Percentiles rank a stretch among this genome's conserved stretches.
Conservation (phyloP, 2,797 vertebrate genomes). For the Paedocypris micromegethes region DNA sequence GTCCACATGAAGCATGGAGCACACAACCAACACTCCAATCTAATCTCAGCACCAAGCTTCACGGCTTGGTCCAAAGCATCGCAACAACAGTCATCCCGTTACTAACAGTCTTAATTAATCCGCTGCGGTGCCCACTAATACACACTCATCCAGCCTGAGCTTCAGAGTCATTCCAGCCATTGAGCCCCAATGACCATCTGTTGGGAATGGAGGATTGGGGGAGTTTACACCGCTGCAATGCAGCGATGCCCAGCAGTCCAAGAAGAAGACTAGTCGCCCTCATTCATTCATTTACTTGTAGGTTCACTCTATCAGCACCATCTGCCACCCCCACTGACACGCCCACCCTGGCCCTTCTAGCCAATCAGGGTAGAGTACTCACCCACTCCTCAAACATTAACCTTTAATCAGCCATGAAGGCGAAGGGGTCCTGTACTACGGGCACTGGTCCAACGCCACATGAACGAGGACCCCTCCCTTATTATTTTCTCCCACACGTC, state of each 20-base stretch:
- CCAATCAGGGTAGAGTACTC: conserved; percentile 63
- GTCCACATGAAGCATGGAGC: conserved; percentile 1
- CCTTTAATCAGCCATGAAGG: conserved; percentile 81
- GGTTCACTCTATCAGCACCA: conserved; percentile 65
- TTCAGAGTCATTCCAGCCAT: conserved; percentile 38
- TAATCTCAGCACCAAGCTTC: conserved; percentile 34
- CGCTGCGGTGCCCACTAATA: conserved; percentile 31
- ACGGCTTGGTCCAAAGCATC: conserved; percentile 9
- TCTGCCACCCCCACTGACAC: conserved; percentile 82
- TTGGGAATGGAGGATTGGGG: conserved; percentile 14
- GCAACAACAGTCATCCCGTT: conserved; percentile 20
- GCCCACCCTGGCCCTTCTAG: conserved; percentile 68
- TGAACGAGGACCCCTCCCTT: conserved; percentile 10
- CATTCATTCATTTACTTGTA: conserved; percentile 52
- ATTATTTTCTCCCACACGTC: conserved; percentile 11
- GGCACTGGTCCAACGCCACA: conserved; percentile 67
- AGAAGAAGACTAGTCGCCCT: conserved; percentile 42
- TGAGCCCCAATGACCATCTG: conserved; percentile 47
- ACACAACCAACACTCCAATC: background rate
- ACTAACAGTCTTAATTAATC: conserved; percentile 45
- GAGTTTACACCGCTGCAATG: conserved; percentile 18
- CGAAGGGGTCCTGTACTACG: conserved; percentile 59
- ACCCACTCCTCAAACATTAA: conserved; percentile 77
- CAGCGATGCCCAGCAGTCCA: conserved; percentile 15
- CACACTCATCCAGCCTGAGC: conserved; percentile 28